phyloP scores from a whole-genome alignment of 2,797 vertebrate genomes.

The Neopelma chrysocephalum region DNA sequence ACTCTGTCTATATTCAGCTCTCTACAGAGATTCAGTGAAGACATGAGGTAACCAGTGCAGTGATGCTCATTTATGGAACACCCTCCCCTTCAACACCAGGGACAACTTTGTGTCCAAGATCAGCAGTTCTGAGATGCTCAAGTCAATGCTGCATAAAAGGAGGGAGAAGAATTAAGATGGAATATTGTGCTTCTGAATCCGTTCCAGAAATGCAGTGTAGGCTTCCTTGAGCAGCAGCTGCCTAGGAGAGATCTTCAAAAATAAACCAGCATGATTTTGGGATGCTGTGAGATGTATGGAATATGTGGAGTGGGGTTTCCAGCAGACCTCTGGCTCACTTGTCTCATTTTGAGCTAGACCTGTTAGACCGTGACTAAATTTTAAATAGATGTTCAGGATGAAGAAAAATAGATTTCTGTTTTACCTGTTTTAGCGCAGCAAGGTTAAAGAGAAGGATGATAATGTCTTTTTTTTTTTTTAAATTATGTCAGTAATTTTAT shows the following conservation, averaged over 20 bases:
- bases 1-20: not conserved
- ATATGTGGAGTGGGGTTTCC: not conserved
- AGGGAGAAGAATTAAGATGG: not conserved
- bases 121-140: not conserved
- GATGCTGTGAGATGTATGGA: not conserved
- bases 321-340: not conserved
- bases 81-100: not conserved
- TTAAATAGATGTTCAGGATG: not conserved
- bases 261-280: not conserved
- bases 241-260: not conserved
- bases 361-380: not conserved
- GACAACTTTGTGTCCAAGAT: not conserved
- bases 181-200: not conserved
- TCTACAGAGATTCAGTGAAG: not conserved
- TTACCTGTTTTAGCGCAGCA: not conserved
- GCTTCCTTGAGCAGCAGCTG: slow-evolving; percentile 5
- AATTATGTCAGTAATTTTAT: not conserved
- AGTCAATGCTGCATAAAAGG: not conserved
- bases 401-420: not conserved
- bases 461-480: not conserved
- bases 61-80: slow-evolving; percentile 19
- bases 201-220: slow-evolving; percentile 17
- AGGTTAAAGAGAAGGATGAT: not conserved
- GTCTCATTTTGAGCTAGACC: not conserved
- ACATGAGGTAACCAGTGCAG: slow-evolving; percentile 9